Percentiles rank a stretch among this genome's conserved stretches.
phyloP scores from a whole-genome alignment of 1,140 invertebrate species.

The Colletes latitarsis region DNA sequence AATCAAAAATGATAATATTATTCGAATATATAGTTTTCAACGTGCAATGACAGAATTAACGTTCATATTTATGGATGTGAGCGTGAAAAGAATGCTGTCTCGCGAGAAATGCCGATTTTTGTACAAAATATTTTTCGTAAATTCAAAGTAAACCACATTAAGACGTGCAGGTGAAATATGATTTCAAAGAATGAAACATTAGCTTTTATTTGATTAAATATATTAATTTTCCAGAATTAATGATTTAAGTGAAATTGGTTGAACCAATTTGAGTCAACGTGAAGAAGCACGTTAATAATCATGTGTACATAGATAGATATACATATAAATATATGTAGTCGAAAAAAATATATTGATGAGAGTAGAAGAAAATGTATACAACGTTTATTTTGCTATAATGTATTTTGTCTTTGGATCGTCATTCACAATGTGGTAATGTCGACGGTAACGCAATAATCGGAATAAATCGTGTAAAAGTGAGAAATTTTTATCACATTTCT shows the following conservation, averaged over 20 bases:
- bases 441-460: slow-evolving; percentile 9
- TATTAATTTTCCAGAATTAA: background rate
- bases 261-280: slow-evolving; percentile 33
- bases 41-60: background rate
- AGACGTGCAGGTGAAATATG: background rate
- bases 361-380: slow-evolving; percentile 37
- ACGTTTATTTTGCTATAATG: slow-evolving; percentile 60
- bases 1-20: background rate
- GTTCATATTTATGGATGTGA: too few species aligned
- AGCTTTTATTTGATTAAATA: slow-evolving; percentile 19
- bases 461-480: slow-evolving; percentile 9
- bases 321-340: slow-evolving; percentile 18
- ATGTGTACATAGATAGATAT: slow-evolving; percentile 16
- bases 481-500: slow-evolving; percentile 2
- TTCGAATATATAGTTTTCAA: background rate
- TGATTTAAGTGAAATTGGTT: background rate
- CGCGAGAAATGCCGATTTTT: background rate
- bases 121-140: background rate
- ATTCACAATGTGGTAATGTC: slow-evolving; percentile 9
- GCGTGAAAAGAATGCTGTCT: background rate
- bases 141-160: background rate
- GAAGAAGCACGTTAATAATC: slow-evolving; percentile 13
- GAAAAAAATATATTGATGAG: slow-evolving; percentile 28
- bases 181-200: background rate
- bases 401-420: slow-evolving; percentile 48